Conservation (phyloP, 35 echinoderm and acorn worm species). For the Patiria miniata region DNA sequence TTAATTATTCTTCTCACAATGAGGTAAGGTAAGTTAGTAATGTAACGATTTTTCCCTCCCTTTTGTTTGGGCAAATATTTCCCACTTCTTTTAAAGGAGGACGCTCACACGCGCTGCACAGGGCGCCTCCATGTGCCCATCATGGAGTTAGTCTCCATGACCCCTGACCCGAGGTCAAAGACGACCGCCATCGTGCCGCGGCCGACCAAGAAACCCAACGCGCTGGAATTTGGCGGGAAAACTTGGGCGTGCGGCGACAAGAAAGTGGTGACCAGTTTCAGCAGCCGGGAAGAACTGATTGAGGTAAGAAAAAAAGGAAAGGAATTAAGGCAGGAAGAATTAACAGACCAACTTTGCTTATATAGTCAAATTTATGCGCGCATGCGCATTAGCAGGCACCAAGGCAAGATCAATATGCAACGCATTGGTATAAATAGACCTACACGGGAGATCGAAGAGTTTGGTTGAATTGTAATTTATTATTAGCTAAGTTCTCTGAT, state of each 20-base stretch:
- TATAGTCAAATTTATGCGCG: background rate
- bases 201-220: slow-evolving; percentile 20
- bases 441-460: too few species aligned
- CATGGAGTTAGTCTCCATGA: slow-evolving; percentile 35
- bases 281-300: slow-evolving; percentile 6
- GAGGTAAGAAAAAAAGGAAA: slow-evolving; percentile 27
- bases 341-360: too few species aligned
- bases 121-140: slow-evolving; percentile 42
- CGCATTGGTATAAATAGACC: background rate
- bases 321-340: background rate
- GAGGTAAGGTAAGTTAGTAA: background rate
- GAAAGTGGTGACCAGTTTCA: slow-evolving; percentile 42
- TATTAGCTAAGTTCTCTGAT: too few species aligned
- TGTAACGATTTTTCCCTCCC: background rate
- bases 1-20: background rate
- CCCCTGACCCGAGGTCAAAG: slow-evolving; percentile 8
- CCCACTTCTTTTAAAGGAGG: slow-evolving; percentile 21
- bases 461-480: too few species aligned
- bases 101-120: slow-evolving; percentile 24
- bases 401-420: background rate
- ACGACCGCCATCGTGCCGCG: slow-evolving; percentile 30
- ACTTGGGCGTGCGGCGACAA: slow-evolving; percentile 41
- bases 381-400: background rate
- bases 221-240: slow-evolving; percentile 38
- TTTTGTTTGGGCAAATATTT: background rate